Percentiles rank a stretch among this genome's conserved stretches.
Evolutionary conservation across 2,113 vertebrate species (phyloP).

Genomic region (Sapajus apella): DNA sequence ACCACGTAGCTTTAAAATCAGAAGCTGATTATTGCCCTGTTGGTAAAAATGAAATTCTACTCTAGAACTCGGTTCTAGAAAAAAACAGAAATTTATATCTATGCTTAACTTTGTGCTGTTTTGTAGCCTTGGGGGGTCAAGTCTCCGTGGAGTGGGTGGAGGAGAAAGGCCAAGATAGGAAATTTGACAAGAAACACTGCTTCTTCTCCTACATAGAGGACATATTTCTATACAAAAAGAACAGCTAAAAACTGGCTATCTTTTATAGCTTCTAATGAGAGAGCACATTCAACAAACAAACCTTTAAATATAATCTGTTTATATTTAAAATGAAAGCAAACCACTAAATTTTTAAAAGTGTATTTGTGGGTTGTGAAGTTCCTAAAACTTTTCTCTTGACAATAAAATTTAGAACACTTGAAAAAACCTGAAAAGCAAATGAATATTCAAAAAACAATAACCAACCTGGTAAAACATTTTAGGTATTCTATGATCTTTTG

Average conservation of each 20-base stretch:
- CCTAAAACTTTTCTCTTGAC: constrained; percentile 1
- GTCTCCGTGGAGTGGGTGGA: too few species aligned
- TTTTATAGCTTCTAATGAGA: constrained; percentile 31
- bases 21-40: neutral
- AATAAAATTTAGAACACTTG: constrained; percentile 2
- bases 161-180: neutral
- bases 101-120: neutral
- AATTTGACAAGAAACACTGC: neutral
- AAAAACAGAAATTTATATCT: neutral
- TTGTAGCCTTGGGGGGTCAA: neutral
- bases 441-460: constrained; percentile 32
- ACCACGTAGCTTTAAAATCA: constrained; percentile 12
- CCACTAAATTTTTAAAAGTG: neutral
- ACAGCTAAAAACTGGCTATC: neutral
- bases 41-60: constrained; percentile 29
- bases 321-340: constrained; percentile 47
- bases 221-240: constrained; percentile 21
- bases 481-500: neutral
- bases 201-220: neutral
- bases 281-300: neutral
- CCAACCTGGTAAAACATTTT: constrained; percentile 13
- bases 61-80: neutral
- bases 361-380: neutral
- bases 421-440: neutral
- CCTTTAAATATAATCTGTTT: constrained; percentile 14